Evolutionary conservation across 2,797 vertebrate species (phyloP), one percentile per base, ranked within the genome.

Genomic region (Hydrocynus forskahlii): DNA sequence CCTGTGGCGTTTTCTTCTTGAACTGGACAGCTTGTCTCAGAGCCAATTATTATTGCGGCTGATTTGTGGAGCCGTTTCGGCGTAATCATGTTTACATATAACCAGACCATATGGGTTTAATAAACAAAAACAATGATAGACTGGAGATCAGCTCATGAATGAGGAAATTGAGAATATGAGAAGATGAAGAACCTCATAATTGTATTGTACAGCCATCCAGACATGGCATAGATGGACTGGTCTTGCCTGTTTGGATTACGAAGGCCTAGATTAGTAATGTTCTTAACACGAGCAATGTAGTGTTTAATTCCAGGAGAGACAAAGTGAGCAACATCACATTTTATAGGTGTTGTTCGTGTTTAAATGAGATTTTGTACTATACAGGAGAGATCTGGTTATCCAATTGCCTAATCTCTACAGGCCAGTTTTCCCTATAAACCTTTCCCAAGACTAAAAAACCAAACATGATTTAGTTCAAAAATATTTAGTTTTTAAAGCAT

Each of bases 11-110:
- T 70, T 66, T 25, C 12, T n/a, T 50, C 38, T 10, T 23, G 1
- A 9, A 52, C n/a, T 25, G 82, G 86, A 81, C 69, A 73, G 82
- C 78, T 76, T 88, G 84, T 86, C 85, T 87, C 81, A 84, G 88
- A 83, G 89, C 86, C 86, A 75, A 83, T 82, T 84, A 87, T 84
- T 84, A 86, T 82, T 73, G 17, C 1, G 12, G 29, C 57, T 43
- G 69, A 48, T 69, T 0, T 71, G 48, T 52, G 13, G 48, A 13
- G 48, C 10, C 16, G 10, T 52, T 13, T 63, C 43, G 50, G 60
- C 52, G 57, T 79, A 57, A 71, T 84, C 64, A 68, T 75, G 80
- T 73, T 62, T 40, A 70, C 48, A 29, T 69, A 50, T 13, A 9
- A 40, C 19, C 6, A 23, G 0, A 2, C 35, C 35, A 3, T 35